phyloP scores from a whole-genome alignment of 1,140 invertebrate genomes.

The Listronotus oregonensis region DNA sequence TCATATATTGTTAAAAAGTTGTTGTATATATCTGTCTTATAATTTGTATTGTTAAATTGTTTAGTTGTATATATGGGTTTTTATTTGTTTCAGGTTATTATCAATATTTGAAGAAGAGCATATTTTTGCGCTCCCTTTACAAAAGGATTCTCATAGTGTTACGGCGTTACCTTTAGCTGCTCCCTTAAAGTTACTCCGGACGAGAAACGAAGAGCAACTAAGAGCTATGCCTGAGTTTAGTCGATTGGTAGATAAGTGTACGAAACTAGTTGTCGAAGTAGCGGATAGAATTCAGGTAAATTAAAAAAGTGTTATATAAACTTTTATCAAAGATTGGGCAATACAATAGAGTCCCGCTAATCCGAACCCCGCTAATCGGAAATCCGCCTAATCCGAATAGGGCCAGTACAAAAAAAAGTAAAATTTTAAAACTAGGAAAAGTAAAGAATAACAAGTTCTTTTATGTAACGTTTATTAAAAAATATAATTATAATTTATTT shows the following conservation, averaged over 20 bases:
- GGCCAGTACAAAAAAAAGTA: no score
- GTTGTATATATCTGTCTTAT: no score
- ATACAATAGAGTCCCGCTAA: no score
- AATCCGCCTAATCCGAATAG: no score
- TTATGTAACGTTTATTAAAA: no score
- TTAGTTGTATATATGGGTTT: no score
- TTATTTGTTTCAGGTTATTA: conserved; percentile 53
- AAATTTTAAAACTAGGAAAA: no score
- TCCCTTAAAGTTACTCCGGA: conserved; percentile 81
- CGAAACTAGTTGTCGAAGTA: conserved; percentile 77
- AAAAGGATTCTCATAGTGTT: conserved; percentile 76
- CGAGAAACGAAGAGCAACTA: conserved; percentile 82
- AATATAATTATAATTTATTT: no score
- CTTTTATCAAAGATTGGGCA: background rate
- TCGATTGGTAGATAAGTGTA: conserved; percentile 78
- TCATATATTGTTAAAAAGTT: no score
- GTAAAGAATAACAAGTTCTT: background rate
- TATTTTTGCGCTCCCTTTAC: conserved; percentile 82
- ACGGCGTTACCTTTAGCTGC: conserved; percentile 83
- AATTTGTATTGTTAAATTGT: no score
- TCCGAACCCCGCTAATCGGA: no score
- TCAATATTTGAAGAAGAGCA: conserved; percentile 85
- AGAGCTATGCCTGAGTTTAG: conserved; percentile 79
- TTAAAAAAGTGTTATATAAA: no score
- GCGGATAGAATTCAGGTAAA: conserved; percentile 75